These are phyloP conservation scores for Vanacampus margaritifer DNA, from an alignment of 2,113 vertebrate species.

Conservation along the genomic window DNA sequence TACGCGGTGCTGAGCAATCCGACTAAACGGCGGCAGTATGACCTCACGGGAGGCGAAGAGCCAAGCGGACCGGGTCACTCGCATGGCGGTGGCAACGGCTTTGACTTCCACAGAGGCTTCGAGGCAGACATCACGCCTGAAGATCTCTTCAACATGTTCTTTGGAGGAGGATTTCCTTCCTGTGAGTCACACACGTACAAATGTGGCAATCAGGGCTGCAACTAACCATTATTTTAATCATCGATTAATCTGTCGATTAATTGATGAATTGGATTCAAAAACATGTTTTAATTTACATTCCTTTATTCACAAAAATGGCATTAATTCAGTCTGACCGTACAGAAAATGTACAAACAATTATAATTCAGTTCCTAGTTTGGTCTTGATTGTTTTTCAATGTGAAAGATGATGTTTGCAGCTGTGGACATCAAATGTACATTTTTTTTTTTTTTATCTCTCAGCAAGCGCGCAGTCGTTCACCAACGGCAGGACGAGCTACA, in stretches of 20 bases:
- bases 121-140: slow-evolving; percentile 97
- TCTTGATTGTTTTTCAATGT: no score
- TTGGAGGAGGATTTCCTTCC: slow-evolving; percentile 91
- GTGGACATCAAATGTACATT: slow-evolving; percentile 4
- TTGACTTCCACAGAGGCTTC: slow-evolving; percentile 91
- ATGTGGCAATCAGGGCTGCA: no score
- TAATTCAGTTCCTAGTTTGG: no score
- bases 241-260: no score
- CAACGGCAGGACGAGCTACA: slow-evolving; percentile 85
- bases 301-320: no score
- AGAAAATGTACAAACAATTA: no score
- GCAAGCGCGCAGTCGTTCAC: slow-evolving; percentile 85
- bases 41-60: slow-evolving; percentile 87
- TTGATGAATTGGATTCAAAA: no score
- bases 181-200: slow-evolving; percentile 70
- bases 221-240: no score
- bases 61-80: slow-evolving; percentile 78
- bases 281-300: no score
- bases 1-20: slow-evolving; percentile 94
- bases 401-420: no score
- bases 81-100: slow-evolving; percentile 80
- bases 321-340: no score
- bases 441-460: slow-evolving; percentile 50
- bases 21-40: slow-evolving; percentile 92
- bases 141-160: slow-evolving; percentile 98